Evolutionary conservation across 2,797 vertebrate genomes (phyloP).

Genomic region (Etheostoma nigrum): DNA sequence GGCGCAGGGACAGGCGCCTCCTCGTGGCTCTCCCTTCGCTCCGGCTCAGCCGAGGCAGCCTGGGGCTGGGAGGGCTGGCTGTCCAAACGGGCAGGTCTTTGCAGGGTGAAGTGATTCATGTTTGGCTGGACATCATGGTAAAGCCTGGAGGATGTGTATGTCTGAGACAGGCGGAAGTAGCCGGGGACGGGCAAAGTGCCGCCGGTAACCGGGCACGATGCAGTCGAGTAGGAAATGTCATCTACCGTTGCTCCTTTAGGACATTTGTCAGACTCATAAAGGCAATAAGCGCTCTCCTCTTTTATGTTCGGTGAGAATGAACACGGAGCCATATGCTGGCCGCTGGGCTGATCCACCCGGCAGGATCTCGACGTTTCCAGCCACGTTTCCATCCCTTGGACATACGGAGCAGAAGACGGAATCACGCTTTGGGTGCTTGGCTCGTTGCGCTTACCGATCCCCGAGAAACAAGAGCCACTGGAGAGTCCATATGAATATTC

Average conservation of each 20-base stretch:
- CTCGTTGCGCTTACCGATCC: constrained; percentile 92
- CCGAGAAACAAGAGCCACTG: constrained; percentile 93
- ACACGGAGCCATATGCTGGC: constrained; percentile 90
- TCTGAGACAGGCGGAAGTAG: constrained; percentile 97
- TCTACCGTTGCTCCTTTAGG: constrained; percentile 89
- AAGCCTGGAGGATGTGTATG: constrained; percentile 91
- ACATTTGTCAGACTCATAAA: constrained; percentile 96
- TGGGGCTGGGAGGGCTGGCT: constrained; percentile 82
- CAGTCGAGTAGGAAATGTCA: constrained; percentile 89
- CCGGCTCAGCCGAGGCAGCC: constrained; percentile 83
- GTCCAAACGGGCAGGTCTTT: constrained; percentile 88
- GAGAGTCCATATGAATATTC: constrained; percentile 97
- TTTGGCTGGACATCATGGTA: constrained; percentile 87
- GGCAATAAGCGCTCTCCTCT: constrained; percentile 96
- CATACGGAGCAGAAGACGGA: constrained; percentile 89
- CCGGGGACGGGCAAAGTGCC: constrained; percentile 94
- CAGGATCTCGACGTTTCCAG: constrained; percentile 93
- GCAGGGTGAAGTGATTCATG: constrained; percentile 87
- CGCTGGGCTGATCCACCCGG: constrained; percentile 90
- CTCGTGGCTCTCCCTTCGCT: constrained; percentile 86
- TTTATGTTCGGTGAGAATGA: constrained; percentile 96
- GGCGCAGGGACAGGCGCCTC: constrained; percentile 86
- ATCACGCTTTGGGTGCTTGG: constrained; percentile 87
- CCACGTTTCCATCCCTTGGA: constrained; percentile 95
- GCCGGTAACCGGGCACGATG: constrained; percentile 84